Base-by-base conservation (phyloP, 2,797 vertebrate genomes). In the Sylvia borin region DNA sequence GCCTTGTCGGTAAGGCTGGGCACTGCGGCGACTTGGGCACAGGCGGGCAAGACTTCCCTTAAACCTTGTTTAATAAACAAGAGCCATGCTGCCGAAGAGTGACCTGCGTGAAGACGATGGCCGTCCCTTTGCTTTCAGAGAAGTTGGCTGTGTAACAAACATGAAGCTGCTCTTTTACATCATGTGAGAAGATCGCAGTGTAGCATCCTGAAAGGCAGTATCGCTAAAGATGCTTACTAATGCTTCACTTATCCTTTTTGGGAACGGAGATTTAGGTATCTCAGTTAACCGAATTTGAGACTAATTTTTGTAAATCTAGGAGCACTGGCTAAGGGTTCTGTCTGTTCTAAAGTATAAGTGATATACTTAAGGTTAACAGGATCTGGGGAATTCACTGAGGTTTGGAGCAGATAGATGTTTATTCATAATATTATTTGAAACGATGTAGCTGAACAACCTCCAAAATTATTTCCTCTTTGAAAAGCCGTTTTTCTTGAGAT, bases 361-460 rank as follows among this genome's bases (percentile, higher is more conserved):
- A 3, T 38, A 11, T 6, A 16, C 8, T 26, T 66, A 4, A n/a
- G 54, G 11, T 60, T 73, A 31, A 14, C 14, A 5, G 1, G 1
- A 2, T 57, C 6, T 47, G 11, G 19, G 22, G 27, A 45, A 12
- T 74, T 77, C 29, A n/a, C 5, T n/a, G 34, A 68, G 6, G 7
- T 78, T 13, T 55, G 50, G 26, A 34, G 13, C 13, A 20, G 32
- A 9, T n/a, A 31, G 25, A 4, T 64, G 7, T 72, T 71, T 66
- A 16, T 72, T 48, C 10, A 7, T 71, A 40, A 8, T 55, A 15
- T 20, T 45, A 16, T 15, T 50, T 78, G 50, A 90, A 88, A 62
- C 5, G 0, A 7, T 13, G 29, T 11, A 34, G 2, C 16, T 72
- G 27, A 75, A 11, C 19, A 43, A 10, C 7, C 4, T 58, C 12